phyloP scores from a whole-genome alignment of 2,113 vertebrate species.

The Ictalurus punctatus region DNA sequence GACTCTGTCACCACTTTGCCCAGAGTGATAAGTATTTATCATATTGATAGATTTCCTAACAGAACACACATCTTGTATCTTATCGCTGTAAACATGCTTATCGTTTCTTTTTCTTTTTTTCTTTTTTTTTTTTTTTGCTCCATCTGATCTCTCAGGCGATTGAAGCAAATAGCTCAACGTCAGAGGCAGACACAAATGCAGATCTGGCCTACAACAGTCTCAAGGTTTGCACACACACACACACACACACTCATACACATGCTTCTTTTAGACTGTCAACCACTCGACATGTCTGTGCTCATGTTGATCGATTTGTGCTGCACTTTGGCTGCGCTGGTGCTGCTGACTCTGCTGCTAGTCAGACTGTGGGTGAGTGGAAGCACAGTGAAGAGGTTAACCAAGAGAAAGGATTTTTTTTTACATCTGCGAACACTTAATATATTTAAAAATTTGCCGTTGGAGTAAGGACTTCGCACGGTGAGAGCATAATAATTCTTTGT shows the following conservation, averaged over 20 bases:
- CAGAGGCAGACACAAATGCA: conserved; percentile 71
- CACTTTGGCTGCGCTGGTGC: conserved; percentile 43
- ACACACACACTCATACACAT: background rate
- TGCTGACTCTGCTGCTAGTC: conserved; percentile 45
- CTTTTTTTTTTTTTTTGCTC: background rate
- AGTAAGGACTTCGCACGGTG: background rate
- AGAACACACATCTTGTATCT: background rate
- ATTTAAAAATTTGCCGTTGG: background rate
- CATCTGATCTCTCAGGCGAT: conserved; percentile 65
- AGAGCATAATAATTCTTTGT: background rate
- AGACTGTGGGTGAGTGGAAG: conserved; percentile 55
- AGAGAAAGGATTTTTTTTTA: background rate
- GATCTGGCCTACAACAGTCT: conserved; percentile 90
- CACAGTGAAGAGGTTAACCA: background rate
- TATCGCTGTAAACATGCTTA: conserved; percentile 17
- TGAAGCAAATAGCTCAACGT: conserved; percentile 66
- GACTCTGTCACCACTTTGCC: background rate
- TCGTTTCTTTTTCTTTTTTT: background rate
- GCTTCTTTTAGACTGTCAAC: background rate
- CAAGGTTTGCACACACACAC: conserved; percentile 75
- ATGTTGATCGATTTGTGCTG: conserved; percentile 55
- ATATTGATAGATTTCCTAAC: conserved; percentile 14
- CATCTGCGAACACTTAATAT: background rate
- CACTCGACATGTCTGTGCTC: conserved; percentile 47
- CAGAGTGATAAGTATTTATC: conserved; percentile 27